These are phyloP conservation scores for Neogobius melanostomus DNA, from an alignment of 2,113 vertebrate genomes.

Conservation along the genomic window DNA sequence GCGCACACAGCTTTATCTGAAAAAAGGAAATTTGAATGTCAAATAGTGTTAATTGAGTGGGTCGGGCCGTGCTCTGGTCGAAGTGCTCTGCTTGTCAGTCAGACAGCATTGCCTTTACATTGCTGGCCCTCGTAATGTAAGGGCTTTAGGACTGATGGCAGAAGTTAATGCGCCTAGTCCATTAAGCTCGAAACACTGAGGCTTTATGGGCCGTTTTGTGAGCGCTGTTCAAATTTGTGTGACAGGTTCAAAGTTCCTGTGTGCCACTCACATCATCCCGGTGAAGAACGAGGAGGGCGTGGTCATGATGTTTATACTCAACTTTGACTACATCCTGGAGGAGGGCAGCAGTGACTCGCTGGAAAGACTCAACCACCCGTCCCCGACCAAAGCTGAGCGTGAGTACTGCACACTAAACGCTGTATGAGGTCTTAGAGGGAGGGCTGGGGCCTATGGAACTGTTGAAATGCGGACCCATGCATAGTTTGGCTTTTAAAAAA, in stretches of 20 bases:
- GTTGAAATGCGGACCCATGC: no score
- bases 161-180: not conserved
- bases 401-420: slow-evolving; percentile 68
- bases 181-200: not conserved
- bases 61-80: slow-evolving; percentile 9
- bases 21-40: slow-evolving; percentile 41
- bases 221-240: slow-evolving; percentile 32
- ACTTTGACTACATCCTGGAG: slow-evolving; percentile 90
- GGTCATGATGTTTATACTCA: slow-evolving; percentile 99
- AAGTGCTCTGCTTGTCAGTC: slow-evolving; percentile 5
- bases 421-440: no score
- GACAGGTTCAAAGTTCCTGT: slow-evolving; percentile 92
- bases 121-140: slow-evolving; percentile 6
- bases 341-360: slow-evolving; percentile 84
- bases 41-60: slow-evolving; percentile 33
- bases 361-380: slow-evolving; percentile 86
- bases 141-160: not conserved
- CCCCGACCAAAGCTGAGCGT: slow-evolving; percentile 88
- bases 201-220: slow-evolving; percentile 9
- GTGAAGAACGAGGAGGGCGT: slow-evolving; percentile 98
- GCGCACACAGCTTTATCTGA: slow-evolving; percentile 26
- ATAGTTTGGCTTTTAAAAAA: no score
- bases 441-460: no score
- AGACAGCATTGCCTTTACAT: not conserved
- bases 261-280: slow-evolving; percentile 95